These are phyloP conservation scores for Myotis daubentonii DNA, from an alignment of 2,797 vertebrate genomes.

Conservation along the genomic window DNA sequence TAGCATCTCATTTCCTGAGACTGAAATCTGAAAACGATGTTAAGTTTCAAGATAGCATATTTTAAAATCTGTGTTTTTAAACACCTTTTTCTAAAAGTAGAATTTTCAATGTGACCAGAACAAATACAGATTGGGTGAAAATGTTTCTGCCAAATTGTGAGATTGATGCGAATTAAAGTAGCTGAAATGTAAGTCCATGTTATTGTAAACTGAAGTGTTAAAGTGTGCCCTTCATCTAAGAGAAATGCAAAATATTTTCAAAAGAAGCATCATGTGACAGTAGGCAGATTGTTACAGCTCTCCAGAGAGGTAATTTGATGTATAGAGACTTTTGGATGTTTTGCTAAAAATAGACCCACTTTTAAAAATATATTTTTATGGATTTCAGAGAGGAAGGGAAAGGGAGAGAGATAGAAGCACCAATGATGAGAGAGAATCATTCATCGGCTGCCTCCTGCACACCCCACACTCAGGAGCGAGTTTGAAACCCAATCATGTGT, in stretches of 20 bases:
- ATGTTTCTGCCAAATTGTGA: constrained; percentile 12
- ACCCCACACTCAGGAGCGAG: no score
- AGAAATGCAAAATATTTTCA: constrained; percentile 73
- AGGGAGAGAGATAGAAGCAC: no score
- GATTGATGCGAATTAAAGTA: constrained; percentile 47
- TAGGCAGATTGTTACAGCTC: background rate
- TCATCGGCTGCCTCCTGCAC: no score
- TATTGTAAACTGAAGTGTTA: constrained; percentile 61
- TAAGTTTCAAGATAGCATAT: constrained; percentile 39
- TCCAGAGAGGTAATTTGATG: background rate
- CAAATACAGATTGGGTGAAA: background rate
- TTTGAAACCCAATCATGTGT: no score
- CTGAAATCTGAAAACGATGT: constrained; percentile 16
- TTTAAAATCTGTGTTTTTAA: constrained; percentile 54
- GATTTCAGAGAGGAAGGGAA: no score
- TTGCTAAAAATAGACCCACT: constrained; percentile 34
- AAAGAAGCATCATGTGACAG: constrained; percentile 64
- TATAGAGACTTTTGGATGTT: background rate
- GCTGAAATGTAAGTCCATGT: constrained; percentile 44
- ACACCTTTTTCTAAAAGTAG: constrained; percentile 64
- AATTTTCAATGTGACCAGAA: constrained; percentile 44
- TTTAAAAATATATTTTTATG: no score
- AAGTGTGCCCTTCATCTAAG: constrained; percentile 42
- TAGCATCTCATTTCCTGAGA: constrained; percentile 28
- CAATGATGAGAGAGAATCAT: no score